phyloP scores from a whole-genome alignment of 2,113 vertebrate species.

The Apteryx owenii region DNA sequence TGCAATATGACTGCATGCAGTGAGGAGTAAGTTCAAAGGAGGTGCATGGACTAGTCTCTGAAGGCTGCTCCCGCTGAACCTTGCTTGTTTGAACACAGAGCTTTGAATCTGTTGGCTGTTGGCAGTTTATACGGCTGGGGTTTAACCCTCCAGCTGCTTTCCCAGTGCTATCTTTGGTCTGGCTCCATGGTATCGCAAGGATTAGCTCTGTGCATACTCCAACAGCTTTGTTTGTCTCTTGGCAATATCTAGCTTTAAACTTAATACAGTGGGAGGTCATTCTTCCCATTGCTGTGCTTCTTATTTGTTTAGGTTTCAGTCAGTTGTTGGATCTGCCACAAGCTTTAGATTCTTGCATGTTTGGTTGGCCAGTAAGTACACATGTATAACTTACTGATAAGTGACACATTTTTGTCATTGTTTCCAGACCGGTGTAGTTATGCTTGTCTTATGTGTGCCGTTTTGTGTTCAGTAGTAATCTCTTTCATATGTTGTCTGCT shows the following conservation, averaged over 20 bases:
- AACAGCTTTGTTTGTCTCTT: background rate
- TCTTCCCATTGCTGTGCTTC: constrained; percentile 24
- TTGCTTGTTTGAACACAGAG: background rate
- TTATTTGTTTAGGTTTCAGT: constrained; percentile 34
- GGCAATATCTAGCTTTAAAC: constrained; percentile 17
- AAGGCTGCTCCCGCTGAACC: background rate
- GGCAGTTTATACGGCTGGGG: background rate
- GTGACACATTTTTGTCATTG: constrained; percentile 44
- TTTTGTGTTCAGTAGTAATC: background rate
- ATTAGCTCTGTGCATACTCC: background rate
- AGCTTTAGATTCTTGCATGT: constrained; percentile 1
- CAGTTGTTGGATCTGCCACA: background rate
- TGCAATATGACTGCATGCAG: background rate
- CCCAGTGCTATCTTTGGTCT: constrained; percentile 14
- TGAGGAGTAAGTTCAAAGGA: background rate
- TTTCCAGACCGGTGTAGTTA: background rate
- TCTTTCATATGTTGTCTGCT: background rate
- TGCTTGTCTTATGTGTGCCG: background rate
- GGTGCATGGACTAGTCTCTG: background rate
- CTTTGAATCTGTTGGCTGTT: background rate
- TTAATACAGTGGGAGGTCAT: background rate
- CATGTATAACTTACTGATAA: constrained; percentile 11
- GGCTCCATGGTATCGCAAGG: constrained; percentile 1
- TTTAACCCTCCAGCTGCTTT: constrained; percentile 31
- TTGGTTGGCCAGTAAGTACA: background rate